Evolutionary conservation across 1,140 invertebrate species (phyloP).

Genomic region (Drosophila biarmipes): DNA sequence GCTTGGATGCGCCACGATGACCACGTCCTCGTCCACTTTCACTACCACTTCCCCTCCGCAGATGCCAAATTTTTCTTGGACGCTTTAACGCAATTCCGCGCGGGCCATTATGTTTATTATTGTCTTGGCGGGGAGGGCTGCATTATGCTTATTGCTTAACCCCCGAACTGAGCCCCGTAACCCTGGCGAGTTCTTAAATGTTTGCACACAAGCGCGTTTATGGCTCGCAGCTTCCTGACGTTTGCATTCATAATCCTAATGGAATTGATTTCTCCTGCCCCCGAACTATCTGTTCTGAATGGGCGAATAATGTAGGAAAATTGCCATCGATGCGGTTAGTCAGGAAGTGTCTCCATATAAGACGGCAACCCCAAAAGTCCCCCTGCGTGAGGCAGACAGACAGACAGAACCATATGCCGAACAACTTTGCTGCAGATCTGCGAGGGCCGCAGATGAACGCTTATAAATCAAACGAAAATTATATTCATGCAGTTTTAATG

Average conservation of each 20-base stretch:
- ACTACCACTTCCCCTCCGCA: slow-evolving; percentile 6
- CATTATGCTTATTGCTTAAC: slow-evolving; percentile 76
- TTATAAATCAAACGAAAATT: slow-evolving; percentile 82
- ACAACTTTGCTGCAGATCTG: slow-evolving; percentile 20
- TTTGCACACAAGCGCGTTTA: slow-evolving; percentile 82
- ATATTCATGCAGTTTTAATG: slow-evolving; percentile 83
- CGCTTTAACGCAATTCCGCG: slow-evolving; percentile 68
- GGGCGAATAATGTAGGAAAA: slow-evolving; percentile 71
- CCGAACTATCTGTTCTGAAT: slow-evolving; percentile 42
- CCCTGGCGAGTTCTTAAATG: slow-evolving; percentile 54
- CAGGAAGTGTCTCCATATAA: slow-evolving; percentile 37
- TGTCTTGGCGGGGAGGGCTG: slow-evolving; percentile 57
- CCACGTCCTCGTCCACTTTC: slow-evolving; percentile 32
- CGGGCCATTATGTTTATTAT: slow-evolving; percentile 77
- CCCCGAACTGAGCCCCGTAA: slow-evolving; percentile 15
- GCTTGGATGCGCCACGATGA: slow-evolving; percentile 17
- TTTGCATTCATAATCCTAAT: slow-evolving; percentile 83
- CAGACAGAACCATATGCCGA: slow-evolving; percentile 61
- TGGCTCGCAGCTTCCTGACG: slow-evolving; percentile 70
- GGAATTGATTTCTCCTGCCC: slow-evolving; percentile 68
- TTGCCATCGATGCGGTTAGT: slow-evolving; percentile 63
- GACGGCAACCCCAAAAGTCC: slow-evolving; percentile 18
- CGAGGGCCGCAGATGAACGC: slow-evolving; percentile 62
- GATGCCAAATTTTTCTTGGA: slow-evolving; percentile 35
- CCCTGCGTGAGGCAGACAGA: not conserved